Percentiles rank a stretch among this genome's conserved stretches.
These are phyloP conservation scores for Dicerorhinus sumatrensis DNA, from an alignment of 2,113 vertebrate genomes.

Conservation along the genomic window DNA sequence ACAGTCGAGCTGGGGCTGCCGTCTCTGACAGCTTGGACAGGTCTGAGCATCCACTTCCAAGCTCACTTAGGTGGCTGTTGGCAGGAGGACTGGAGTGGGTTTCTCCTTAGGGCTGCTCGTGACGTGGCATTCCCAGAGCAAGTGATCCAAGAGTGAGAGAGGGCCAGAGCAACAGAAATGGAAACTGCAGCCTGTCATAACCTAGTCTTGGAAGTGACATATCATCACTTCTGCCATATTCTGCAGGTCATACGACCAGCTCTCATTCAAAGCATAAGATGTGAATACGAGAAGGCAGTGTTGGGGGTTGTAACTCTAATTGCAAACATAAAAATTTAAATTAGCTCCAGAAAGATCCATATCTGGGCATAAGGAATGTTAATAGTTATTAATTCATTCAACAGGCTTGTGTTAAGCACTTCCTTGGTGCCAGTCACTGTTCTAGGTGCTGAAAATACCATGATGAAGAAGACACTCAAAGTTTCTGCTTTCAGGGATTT, in stretches of 20 bases:
- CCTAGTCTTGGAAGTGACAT: not conserved
- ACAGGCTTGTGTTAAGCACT: not conserved
- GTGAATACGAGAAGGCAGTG: not conserved
- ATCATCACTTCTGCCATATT: not conserved
- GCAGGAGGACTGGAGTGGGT: not conserved
- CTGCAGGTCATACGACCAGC: not conserved
- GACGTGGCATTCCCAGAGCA: not conserved
- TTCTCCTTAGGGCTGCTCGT: not conserved
- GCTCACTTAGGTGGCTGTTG: not conserved
- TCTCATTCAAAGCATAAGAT: not conserved
- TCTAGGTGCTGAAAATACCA: constrained; percentile 63
- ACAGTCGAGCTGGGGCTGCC: no score
- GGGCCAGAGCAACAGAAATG: not conserved
- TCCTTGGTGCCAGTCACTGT: constrained; percentile 47
- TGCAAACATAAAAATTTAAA: constrained; percentile 2
- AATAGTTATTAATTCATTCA: not conserved
- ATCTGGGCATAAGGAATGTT: constrained; percentile 4
- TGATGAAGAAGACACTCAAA: not conserved
- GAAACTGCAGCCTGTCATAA: not conserved
- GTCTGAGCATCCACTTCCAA: not conserved
- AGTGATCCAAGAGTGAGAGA: not conserved
- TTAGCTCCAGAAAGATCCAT: constrained; percentile 20
- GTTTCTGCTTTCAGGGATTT: not conserved
- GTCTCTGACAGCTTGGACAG: no score
- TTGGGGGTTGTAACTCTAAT: not conserved